Evolutionary conservation across 2,797 vertebrate genomes (phyloP), one percentile per base, ranked within the genome.

Genomic region (Enteromius radiatus): DNA sequence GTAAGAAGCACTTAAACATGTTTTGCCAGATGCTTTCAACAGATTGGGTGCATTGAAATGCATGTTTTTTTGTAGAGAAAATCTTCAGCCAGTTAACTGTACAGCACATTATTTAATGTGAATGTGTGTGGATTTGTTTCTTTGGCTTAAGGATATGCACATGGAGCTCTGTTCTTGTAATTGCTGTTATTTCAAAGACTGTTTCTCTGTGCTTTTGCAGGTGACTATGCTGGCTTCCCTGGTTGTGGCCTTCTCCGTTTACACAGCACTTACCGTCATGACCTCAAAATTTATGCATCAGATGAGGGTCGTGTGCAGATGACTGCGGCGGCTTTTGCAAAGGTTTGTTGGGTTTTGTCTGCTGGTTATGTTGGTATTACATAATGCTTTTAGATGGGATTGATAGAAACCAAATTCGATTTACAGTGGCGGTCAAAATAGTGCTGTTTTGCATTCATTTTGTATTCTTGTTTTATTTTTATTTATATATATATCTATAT

Each of bases 201-300:
- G 41, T 11, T 33, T 45, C 26, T 61, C 1, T 75, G 6, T 78
- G 3, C 10, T 23, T 67, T 75, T 89, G 0, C 88, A 97, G 96
- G 96, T 43, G 96, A 97, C 86, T 97, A 97, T 1, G 96, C 96
- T 19, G 96, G 96, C 28, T 97, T 96, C 84, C 96, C 96, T 11
- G 96, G 96, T 12, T 97, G 96, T 82, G 96, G 96, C 33, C 91
- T 97, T 61, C 95, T 97, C 68, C 95, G 96, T 49, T 92, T 97
- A 75, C 96, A 97, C 87, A 97, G 96, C 90, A 97, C 96, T 12
- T 97, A 97, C 59, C 95, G 96, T 43, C 96, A 97, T 0, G 96
- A 97, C 87, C 95, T 97, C 84, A 97, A 97, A 92, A 97, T 97
- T 91, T 97, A 97, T 0, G 96, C 96, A 54, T 97, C 96, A 0